Conservation (phyloP, 2,888 invertebrate genomes). For the Tanaodytes sp. region DNA sequence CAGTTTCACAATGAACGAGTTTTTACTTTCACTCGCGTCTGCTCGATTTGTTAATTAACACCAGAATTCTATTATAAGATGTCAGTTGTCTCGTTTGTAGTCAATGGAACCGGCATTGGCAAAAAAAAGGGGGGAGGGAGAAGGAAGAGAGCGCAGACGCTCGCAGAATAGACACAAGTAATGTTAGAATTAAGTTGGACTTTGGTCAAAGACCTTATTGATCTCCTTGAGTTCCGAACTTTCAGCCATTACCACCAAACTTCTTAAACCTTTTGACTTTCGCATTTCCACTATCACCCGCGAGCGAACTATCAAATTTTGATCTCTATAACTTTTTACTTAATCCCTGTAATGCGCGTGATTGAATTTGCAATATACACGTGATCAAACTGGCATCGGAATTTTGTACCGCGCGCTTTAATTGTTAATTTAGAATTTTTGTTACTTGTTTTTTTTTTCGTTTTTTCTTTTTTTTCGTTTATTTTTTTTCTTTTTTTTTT, state of each 20-base stretch:
- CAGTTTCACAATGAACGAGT: constrained; percentile 43
- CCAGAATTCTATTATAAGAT: constrained; percentile 41
- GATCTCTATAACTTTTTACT: constrained; percentile 54
- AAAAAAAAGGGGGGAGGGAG: constrained; percentile 1
- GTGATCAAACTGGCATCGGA: constrained; percentile 5
- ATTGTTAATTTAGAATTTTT: too few species aligned
- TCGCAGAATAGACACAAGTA: constrained; percentile 47
- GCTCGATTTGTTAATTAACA: constrained; percentile 48
- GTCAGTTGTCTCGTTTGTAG: constrained; percentile 42
- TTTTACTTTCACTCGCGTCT: constrained; percentile 40
- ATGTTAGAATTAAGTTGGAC: constrained; percentile 54
- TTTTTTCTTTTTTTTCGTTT: too few species aligned
- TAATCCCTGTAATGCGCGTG: constrained; percentile 30
- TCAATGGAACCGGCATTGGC: constrained; percentile 18
- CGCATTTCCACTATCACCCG: constrained; percentile 42
- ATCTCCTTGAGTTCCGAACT: constrained; percentile 56
- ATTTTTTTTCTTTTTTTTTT: too few species aligned
- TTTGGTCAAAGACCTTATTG: constrained; percentile 59
- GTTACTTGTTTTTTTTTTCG: too few species aligned
- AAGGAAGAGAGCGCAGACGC: constrained; percentile 1
- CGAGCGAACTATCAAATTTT: constrained; percentile 56
- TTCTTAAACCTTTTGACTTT: constrained; percentile 54
- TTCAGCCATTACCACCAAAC: constrained; percentile 52
- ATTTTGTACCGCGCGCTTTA: too few species aligned
- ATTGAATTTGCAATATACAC: constrained; percentile 46